Evolutionary conservation across 2,888 invertebrate species (phyloP), one percentile per base, ranked within the genome.

Genomic region (Ennomos fuscantarius): DNA sequence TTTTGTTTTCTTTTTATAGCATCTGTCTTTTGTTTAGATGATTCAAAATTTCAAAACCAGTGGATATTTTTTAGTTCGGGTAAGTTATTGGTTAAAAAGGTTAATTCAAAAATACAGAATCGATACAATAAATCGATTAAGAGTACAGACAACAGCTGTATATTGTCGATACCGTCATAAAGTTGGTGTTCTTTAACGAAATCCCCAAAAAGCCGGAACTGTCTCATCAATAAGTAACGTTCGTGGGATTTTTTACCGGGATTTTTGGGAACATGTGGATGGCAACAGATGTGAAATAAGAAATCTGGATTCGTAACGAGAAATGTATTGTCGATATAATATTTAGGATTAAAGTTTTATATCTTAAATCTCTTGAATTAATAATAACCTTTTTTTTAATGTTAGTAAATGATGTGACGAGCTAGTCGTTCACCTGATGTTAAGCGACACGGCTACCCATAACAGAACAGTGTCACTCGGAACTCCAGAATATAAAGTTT

Each of bases 51-150:
- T 3, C 31, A 55, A 45, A 31, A 31, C 32, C 24, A 6, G 10
- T n/a, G 40, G 13, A 36, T 6, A 15, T 45, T 35, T 42, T 56
- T 47, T 0, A 49, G 32, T 32, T 0, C 9, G 6, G 45, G 24
- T 55, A 60, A 57, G n/a, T n/a, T n/a, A n/a, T n/a, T n/a, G 60
- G 55, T 57, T 47, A 44, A 43, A 48, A 45, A 60, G 64, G 62
- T 54, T 59, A 47, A 65, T 60, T 65, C 39, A 46, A 41, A 59
- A 58, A 57, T 51, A 62, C 61, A 60, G 62, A 68, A 73, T 67
- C 67, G 60, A 67, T 65, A 72, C 68, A 65, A 69, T 70, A 76
- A 74, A 78, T 78, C 76, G 76, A 77, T 78, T 73, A 64, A 55
- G 66, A 51, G 49, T 53, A 58, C 58, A 58, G 53, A 59, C 53